Base-by-base conservation (phyloP, 2,797 vertebrate genomes). In the Balearica regulorum region DNA sequence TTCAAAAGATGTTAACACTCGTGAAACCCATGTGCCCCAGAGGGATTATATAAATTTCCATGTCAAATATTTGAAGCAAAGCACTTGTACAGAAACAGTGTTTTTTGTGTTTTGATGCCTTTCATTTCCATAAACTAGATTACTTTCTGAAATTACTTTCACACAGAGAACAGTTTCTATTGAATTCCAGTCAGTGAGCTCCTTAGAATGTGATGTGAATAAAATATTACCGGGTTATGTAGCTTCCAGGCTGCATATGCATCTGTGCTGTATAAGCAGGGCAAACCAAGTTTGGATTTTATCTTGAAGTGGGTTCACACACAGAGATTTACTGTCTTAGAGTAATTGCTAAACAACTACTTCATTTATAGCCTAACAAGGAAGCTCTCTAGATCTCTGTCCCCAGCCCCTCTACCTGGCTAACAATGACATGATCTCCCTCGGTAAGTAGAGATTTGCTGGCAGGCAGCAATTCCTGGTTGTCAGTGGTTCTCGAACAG, bases 61-160 rank as follows among this genome's bases (percentile, higher is more conserved):
- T 98, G 98, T 98, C 98, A 98, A 98, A 98, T 98, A 98, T 98
- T 98, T 98, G 98, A 98, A 97, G 98, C 98, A 96, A 97, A 98
- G 98, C 98, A 98, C 98, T 98, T 98, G 97, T 98, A 96, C 97
- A 97, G 98, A 98, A 98, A 98, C 97, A 98, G 97, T 98, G 98
- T 97, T 98, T 98, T 98, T 98, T 98, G 97, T 98, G 98, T 98
- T 98, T 98, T 98, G 98, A 98, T 98, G 98, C 97, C 97, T 98
- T 98, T 98, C 98, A 98, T 98, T 98, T 98, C 98, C 98, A 98
- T 98, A 98, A 98, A 98, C 98, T 98, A 98, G 98, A 98, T 98
- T 98, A 98, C 97, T 98, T 98, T 98, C 98, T 98, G 98, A 98
- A 98, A 98, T 98, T 98, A 98, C 98, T 98, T 98, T 98, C 98